Evolutionary conservation across 2,888 invertebrate species (phyloP).

Genomic region (Chromoteleia sp.): DNA sequence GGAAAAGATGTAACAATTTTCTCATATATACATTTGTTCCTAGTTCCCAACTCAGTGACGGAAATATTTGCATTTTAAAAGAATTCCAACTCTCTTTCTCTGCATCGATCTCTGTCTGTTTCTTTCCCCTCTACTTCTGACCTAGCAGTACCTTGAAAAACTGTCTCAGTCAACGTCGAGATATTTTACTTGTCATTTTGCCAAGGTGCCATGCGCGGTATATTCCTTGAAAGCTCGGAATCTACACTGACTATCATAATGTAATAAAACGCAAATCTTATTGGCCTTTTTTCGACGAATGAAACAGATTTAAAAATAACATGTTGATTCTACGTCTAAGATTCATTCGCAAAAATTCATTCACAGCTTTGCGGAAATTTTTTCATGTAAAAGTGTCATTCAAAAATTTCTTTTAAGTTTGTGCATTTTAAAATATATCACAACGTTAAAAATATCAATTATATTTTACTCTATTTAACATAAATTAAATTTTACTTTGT

Average conservation of each 20-base stretch:
- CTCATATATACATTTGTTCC: constrained; percentile 50
- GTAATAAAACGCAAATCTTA: constrained; percentile 55
- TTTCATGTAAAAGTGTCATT: too few relatives aligned
- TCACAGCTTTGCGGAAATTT: too few relatives aligned
- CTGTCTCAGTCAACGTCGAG: constrained; percentile 76
- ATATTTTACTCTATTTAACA: too few relatives aligned
- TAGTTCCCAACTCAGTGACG: constrained; percentile 54
- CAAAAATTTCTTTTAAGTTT: too few relatives aligned
- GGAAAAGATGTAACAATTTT: constrained; percentile 62
- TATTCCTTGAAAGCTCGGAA: constrained; percentile 40
- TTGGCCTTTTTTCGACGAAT: constrained; percentile 26
- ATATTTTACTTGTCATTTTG: constrained; percentile 68
- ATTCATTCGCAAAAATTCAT: not conserved
- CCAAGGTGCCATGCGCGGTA: constrained; percentile 54
- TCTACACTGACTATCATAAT: constrained; percentile 44
- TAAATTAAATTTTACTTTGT: too few relatives aligned
- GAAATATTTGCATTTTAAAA: constrained; percentile 79
- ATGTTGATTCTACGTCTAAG: constrained; percentile 27
- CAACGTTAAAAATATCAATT: too few relatives aligned
- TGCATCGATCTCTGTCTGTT: constrained; percentile 9
- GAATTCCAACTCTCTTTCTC: constrained; percentile 69
- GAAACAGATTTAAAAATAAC: constrained; percentile 31
- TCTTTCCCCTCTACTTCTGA: constrained; percentile 36
- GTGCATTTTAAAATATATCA: too few relatives aligned
- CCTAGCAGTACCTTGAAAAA: constrained; percentile 74